Conservation (phyloP, 1,140 invertebrate species). For the Musca domestica region DNA sequence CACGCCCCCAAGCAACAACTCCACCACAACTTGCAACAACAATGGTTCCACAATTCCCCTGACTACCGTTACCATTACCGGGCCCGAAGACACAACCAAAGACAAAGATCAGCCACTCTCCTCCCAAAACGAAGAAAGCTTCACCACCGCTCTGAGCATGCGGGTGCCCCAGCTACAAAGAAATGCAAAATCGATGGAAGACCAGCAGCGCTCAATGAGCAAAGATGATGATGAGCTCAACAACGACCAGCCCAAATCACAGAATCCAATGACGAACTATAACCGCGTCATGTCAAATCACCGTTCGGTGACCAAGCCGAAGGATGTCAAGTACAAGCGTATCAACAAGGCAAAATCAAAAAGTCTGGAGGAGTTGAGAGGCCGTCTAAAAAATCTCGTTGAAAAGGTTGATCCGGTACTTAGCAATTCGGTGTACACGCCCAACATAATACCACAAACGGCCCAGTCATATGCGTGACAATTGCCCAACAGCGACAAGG, state of each 20-base stretch:
- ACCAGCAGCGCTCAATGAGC: not conserved
- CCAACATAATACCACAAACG: constrained; percentile 45
- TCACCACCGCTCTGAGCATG: constrained; percentile 21
- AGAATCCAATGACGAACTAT: constrained; percentile 71
- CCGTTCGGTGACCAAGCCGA: constrained; percentile 83
- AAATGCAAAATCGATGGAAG: constrained; percentile 20
- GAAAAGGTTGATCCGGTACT: constrained; percentile 51
- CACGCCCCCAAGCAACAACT: constrained; percentile 11
- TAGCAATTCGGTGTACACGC: constrained; percentile 31
- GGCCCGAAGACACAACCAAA: constrained; percentile 1
- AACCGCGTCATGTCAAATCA: constrained; percentile 88
- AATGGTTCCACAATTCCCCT: constrained; percentile 21
- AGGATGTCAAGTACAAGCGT: constrained; percentile 86
- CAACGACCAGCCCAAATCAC: constrained; percentile 20
- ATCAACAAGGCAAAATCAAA: constrained; percentile 89
- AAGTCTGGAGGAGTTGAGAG: constrained; percentile 79
- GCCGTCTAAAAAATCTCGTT: constrained; percentile 78
- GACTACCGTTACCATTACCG: constrained; percentile 1
- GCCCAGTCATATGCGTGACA: constrained; percentile 53
- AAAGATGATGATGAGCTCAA: not conserved
- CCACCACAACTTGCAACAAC: constrained; percentile 22
- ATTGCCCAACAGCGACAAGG: constrained; percentile 11
- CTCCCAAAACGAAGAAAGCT: constrained; percentile 5
- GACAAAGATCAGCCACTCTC: not conserved
- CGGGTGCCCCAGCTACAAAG: constrained; percentile 21